Conservation (phyloP, 2,797 vertebrate species). For the Octomys mimax region DNA sequence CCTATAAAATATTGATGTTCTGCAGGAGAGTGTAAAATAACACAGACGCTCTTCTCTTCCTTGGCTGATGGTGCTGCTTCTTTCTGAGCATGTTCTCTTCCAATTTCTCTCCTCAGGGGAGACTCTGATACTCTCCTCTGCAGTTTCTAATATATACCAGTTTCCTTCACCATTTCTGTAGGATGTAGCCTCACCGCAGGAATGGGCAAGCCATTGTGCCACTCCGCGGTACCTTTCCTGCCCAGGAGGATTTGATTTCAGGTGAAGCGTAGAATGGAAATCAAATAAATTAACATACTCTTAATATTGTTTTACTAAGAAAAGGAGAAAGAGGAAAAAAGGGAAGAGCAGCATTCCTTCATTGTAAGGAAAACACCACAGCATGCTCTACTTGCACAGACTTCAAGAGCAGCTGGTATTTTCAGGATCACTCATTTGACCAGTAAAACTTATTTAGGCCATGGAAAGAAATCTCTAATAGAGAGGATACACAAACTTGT, state of each 20-base stretch:
- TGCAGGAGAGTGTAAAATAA: slow-evolving; percentile 37
- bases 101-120: neutral
- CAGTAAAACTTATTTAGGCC: neutral
- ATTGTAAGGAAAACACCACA: neutral
- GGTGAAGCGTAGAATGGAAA: neutral
- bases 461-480: neutral
- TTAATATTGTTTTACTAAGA: neutral
- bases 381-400: neutral
- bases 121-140: neutral
- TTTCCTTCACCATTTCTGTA: neutral
- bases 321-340: neutral
- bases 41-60: neutral
- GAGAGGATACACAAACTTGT: neutral
- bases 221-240: neutral
- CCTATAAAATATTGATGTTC: slow-evolving; percentile 72
- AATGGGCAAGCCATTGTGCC: accelerated
- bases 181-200: neutral
- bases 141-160: neutral
- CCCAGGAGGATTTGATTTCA: neutral
- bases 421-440: neutral
- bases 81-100: neutral
- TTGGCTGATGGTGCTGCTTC: neutral
- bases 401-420: neutral
- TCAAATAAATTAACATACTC: neutral
- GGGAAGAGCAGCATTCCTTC: neutral